Conservation (phyloP, 2,797 vertebrate species). For the Megalops cyprinoides region DNA sequence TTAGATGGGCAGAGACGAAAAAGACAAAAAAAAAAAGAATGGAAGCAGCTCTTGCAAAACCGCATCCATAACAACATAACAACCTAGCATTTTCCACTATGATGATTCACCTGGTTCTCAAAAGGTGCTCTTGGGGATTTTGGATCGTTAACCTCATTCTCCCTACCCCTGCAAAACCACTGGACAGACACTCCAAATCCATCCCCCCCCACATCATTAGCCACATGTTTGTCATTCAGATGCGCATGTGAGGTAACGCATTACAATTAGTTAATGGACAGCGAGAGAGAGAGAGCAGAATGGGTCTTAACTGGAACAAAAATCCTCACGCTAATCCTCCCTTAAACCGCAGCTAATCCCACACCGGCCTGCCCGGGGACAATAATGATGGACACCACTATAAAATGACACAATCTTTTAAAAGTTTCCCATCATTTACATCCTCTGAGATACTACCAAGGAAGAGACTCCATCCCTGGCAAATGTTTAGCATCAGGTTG, state of each 20-base stretch:
- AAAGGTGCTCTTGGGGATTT: background rate
- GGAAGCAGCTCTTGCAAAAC: background rate
- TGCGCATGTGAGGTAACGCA: background rate
- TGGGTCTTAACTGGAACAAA: conserved; percentile 19
- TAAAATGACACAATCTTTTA: conserved; percentile 9
- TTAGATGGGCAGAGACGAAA: background rate
- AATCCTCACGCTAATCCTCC: conserved; percentile 14
- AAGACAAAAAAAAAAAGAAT: background rate
- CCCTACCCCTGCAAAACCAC: background rate
- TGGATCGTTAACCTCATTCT: background rate
- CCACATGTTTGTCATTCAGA: conserved; percentile 3
- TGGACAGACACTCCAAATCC: background rate
- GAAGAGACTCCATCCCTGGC: background rate
- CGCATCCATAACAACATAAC: background rate
- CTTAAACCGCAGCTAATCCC: conserved; percentile 10
- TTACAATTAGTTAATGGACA: conserved; percentile 27
- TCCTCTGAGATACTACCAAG: background rate
- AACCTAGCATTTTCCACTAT: background rate
- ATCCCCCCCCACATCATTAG: background rate
- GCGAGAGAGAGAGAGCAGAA: background rate
- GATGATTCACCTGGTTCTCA: background rate
- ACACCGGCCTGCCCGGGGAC: background rate
- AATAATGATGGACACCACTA: background rate
- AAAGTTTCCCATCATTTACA: background rate
- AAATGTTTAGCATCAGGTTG: background rate